Conservation (phyloP, 2,888 invertebrate genomes). For the Eucera pruinosa region DNA sequence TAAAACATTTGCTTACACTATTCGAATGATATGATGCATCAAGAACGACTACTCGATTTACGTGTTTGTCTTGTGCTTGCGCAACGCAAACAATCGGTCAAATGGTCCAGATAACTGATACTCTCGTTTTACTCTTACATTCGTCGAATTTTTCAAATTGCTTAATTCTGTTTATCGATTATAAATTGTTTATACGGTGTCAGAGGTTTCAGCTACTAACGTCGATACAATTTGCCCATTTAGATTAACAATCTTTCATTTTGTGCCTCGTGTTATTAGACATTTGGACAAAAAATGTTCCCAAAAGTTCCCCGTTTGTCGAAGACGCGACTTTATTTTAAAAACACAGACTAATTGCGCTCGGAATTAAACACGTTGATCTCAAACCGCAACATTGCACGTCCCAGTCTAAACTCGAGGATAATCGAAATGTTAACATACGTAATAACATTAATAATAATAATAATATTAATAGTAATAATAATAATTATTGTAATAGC, state of each 20-base stretch:
- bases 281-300: conserved; percentile 13
- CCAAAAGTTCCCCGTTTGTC: conserved; percentile 6
- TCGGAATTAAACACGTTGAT: conserved; percentile 16
- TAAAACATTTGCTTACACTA: conserved; percentile 26
- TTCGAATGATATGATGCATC: conserved; percentile 51
- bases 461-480: conserved; percentile 17
- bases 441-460: conserved; percentile 53
- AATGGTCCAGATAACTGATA: conserved; percentile 30
- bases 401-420: conserved; percentile 59
- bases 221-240: background rate
- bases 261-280: background rate
- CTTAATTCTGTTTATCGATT: background rate
- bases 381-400: conserved; percentile 61
- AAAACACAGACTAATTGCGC: conserved; percentile 26
- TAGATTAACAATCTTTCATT: background rate
- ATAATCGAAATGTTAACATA: conserved; percentile 56
- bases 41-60: conserved; percentile 33
- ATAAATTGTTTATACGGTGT: background rate
- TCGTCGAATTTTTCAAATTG: background rate
- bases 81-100: conserved; percentile 26
- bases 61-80: background rate
- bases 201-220: background rate
- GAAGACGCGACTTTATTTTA: conserved; percentile 20
- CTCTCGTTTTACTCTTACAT: background rate
- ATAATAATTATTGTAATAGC: conserved; percentile 34